phyloP scores from a whole-genome alignment of 2,113 vertebrate genomes.

The Archocentrus centrarchus region DNA sequence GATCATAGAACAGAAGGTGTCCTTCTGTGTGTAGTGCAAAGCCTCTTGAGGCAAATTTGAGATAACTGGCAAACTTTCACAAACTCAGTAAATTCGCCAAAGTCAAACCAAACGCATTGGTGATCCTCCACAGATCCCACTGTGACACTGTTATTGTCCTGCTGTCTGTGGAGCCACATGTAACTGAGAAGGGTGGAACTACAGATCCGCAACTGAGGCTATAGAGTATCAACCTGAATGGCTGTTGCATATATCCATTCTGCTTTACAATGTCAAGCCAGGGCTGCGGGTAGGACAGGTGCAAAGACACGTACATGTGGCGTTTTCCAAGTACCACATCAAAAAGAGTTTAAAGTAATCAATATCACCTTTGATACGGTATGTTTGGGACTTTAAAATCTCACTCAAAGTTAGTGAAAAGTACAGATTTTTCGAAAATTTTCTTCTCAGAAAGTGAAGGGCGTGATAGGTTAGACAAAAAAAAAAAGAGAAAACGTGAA shows the following conservation, averaged over 20 bases:
- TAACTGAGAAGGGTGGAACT: slow-evolving; percentile 72
- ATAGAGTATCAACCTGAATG: slow-evolving; percentile 57
- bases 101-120: neutral
- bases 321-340: neutral
- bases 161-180: slow-evolving; percentile 52
- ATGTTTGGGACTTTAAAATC: neutral
- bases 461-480: neutral
- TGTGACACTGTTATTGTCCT: slow-evolving; percentile 53
- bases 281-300: slow-evolving; percentile 47
- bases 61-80: neutral
- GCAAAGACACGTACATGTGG: neutral
- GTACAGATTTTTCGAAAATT: neutral
- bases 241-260: slow-evolving; percentile 41
- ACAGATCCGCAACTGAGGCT: slow-evolving; percentile 56
- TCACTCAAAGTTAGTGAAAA: neutral
- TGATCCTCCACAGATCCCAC: slow-evolving; percentile 22
- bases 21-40: neutral
- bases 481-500: neutral
- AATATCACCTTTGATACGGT: neutral
- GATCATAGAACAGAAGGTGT: neutral
- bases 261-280: slow-evolving; percentile 8
- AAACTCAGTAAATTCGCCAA: neutral
- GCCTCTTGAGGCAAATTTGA: neutral
- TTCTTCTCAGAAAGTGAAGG: neutral
- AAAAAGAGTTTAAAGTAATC: neutral